Evolutionary conservation across 2,797 vertebrate genomes (phyloP).

Genomic region (Alectoris magna): DNA sequence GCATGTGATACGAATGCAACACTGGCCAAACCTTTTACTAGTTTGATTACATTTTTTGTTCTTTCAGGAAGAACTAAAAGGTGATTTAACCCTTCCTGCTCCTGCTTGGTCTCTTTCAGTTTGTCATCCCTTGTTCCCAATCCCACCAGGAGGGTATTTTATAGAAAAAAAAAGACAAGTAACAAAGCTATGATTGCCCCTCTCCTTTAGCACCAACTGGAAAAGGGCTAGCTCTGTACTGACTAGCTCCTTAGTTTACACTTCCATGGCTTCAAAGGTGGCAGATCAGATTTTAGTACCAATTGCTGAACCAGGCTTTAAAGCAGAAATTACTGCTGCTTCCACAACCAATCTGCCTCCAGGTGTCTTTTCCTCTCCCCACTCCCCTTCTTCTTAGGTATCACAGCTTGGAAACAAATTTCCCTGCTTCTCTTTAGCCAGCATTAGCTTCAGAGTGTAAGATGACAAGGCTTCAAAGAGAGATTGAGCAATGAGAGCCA

Average conservation of each 20-base stretch:
- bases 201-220: neutral
- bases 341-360: conserved; percentile 31
- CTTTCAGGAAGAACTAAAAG: neutral
- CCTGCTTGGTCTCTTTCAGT: neutral
- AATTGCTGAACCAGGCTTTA: neutral
- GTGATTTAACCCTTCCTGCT: conserved; percentile 44
- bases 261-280: neutral
- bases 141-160: neutral
- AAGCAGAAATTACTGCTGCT: neutral
- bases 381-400: neutral
- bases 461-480: conserved; percentile 31
- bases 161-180: neutral
- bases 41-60: conserved; percentile 5
- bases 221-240: conserved; percentile 25
- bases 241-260: conserved; percentile 9
- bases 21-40: neutral
- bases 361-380: conserved; percentile 21
- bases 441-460: conserved; percentile 27
- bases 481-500: conserved; percentile 55
- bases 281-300: conserved; percentile 32
- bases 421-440: conserved; percentile 29
- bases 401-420: conserved; percentile 27
- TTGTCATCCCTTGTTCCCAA: neutral
- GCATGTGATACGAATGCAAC: neutral
- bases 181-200: neutral